phyloP scores from a whole-genome alignment of 2,797 vertebrate genomes.

The Botia almorhae region DNA sequence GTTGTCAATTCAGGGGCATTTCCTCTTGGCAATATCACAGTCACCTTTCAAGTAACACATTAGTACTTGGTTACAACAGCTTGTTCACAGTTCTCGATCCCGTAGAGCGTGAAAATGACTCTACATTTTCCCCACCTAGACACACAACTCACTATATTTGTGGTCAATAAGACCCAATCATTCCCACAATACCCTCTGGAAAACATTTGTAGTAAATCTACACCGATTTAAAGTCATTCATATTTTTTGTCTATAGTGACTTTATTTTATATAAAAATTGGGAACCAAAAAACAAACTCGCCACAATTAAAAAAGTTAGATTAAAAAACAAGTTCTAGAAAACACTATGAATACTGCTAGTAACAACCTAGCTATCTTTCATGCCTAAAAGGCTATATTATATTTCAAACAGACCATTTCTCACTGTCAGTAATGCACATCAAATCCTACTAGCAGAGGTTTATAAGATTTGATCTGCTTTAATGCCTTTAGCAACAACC shows the following conservation, averaged over 20 bases:
- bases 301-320: conserved; percentile 14
- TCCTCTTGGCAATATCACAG: too few relatives aligned
- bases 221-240: conserved; percentile 29
- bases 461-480: conserved; percentile 76
- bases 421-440: conserved; percentile 84
- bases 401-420: conserved; percentile 79
- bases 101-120: conserved; percentile 22
- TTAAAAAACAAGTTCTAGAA: conserved; percentile 43
- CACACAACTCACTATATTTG: conserved; percentile 28
- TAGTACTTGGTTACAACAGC: conserved; percentile 18
- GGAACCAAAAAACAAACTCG: conserved; percentile 24
- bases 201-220: conserved; percentile 22
- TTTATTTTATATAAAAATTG: conserved; percentile 32
- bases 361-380: conserved; percentile 43
- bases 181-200: conserved; percentile 22
- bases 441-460: conserved; percentile 75
- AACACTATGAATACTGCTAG: conserved; percentile 39
- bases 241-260: conserved; percentile 15
- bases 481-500: conserved; percentile 78
- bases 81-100: conserved; percentile 15
- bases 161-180: conserved; percentile 44
- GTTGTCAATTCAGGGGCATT: too few relatives aligned
- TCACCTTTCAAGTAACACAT: conserved; percentile 16
- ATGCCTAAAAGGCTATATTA: conserved; percentile 74
- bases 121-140: neutral